phyloP scores from a whole-genome alignment of 2,113 vertebrate species.

The Boleophthalmus pectinirostris region DNA sequence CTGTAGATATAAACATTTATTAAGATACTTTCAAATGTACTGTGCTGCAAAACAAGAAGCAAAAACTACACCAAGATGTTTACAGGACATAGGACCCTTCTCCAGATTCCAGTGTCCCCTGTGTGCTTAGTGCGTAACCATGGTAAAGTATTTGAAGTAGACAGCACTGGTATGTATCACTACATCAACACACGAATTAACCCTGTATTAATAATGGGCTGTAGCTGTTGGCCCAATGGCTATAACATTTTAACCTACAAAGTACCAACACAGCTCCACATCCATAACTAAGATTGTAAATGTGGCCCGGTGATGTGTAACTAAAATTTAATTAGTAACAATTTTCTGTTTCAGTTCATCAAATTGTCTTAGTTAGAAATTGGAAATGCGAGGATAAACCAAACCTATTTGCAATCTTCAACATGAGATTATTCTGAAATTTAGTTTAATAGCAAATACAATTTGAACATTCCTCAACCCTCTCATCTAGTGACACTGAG shows the following conservation, averaged over 20 bases:
- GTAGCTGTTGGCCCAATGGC: not conserved
- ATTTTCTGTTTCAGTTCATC: too few relatives aligned
- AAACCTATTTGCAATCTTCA: not conserved
- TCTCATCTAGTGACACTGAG: not conserved
- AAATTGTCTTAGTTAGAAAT: too few relatives aligned
- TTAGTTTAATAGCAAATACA: not conserved
- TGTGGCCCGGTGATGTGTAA: not conserved
- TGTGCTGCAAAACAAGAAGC: conserved; percentile 38
- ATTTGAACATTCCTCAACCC: not conserved
- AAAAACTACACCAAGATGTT: conserved; percentile 44
- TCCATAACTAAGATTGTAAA: not conserved
- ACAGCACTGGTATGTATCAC: conserved; percentile 42
- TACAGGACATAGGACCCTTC: not conserved
- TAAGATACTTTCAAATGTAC: conserved; percentile 31
- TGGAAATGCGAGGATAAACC: not conserved
- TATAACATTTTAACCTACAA: not conserved
- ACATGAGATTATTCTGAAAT: not conserved
- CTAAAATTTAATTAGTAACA: not conserved
- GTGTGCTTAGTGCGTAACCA: not conserved
- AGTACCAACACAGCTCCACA: not conserved
- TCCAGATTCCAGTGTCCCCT: conserved; percentile 4
- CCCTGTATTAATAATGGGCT: not conserved
- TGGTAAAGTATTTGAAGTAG: conserved; percentile 48
- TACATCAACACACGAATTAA: not conserved
- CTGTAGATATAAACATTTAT: conserved; percentile 34